Conservation (phyloP, 2,113 vertebrate species). For the Carollia perspicillata region DNA sequence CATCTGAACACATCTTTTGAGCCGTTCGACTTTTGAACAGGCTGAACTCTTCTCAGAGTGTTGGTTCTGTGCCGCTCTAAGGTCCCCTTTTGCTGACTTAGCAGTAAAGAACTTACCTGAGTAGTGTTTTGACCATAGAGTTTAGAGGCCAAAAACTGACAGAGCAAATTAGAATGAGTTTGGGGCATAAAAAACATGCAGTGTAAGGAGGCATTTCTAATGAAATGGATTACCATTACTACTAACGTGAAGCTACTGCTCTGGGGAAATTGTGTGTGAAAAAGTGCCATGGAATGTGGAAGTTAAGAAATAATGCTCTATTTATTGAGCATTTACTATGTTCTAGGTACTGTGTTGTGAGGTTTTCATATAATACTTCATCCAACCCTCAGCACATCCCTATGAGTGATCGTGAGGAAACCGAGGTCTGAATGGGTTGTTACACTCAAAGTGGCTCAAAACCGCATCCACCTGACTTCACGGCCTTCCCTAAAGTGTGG, state of each 20-base stretch:
- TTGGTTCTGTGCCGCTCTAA: neutral
- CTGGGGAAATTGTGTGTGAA: neutral
- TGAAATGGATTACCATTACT: neutral
- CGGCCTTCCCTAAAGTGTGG: neutral
- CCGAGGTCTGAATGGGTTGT: neutral
- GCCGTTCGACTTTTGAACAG: slow-evolving; percentile 21
- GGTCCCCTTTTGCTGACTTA: neutral
- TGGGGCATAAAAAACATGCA: neutral
- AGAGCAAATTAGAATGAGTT: slow-evolving; percentile 2
- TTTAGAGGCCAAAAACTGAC: neutral
- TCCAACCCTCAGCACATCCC: neutral
- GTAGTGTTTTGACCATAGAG: neutral
- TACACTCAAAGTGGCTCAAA: neutral
- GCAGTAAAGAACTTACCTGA: neutral
- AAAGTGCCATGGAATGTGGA: neutral
- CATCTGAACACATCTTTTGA: slow-evolving; percentile 51
- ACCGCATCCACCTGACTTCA: neutral
- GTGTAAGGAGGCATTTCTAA: neutral
- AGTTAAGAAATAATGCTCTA: neutral
- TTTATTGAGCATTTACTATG: neutral
- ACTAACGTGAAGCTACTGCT: neutral
- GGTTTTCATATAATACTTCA: neutral
- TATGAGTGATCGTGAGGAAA: neutral
- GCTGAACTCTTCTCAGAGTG: neutral
- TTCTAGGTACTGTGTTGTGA: neutral